Evolutionary conservation across 2,888 invertebrate genomes (phyloP), one percentile per base, ranked within the genome.

Genomic region (Tipula lateralis): DNA sequence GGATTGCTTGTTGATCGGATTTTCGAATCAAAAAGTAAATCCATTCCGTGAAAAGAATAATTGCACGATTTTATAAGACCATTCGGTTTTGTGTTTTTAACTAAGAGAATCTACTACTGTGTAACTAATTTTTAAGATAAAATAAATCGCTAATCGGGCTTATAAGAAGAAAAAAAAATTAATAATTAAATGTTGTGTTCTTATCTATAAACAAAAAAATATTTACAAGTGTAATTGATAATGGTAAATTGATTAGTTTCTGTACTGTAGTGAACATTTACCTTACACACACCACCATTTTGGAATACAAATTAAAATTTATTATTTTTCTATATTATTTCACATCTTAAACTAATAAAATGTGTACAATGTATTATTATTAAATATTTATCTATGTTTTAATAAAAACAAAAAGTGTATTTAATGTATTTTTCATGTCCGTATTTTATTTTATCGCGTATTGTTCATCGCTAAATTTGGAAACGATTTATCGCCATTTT

Each of bases 11-110:
- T 92, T 98, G 86, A 96, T 96, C 86, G 98, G 98, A 39, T 98
- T 98, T 90, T 95, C 96, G 86, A 96, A 96, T 87, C 97, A 97
- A 89, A 96, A 97, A 89, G 96, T 97, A 16, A 98, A 98, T 91
- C 98, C 98, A 32, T 98, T 97, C 92, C 94, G 97, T 87, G 97
- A 97, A 91, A 97, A 97, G 91, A 96, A 95, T 89, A 95, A 96
- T 85, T 97, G 97, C 91, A 93, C 93, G 87, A 92, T 97, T 87
- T 92, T 97, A 87, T 97, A 95, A 94, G 87, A 85, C 4, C 13
- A 29, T 81, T n/a, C 16, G 16, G n/a, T 50, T 44, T 50, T 50
- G 12, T 24, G 24, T 66, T 66, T 66, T 24, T 66, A 66, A 66
- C 66, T 66, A 66, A 66, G 66, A 24, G 66, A 9, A 66, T 66